Evolutionary conservation across 2,797 vertebrate species (phyloP), one percentile per base, ranked within the genome.

Genomic region (Gorsachius magnificus): DNA sequence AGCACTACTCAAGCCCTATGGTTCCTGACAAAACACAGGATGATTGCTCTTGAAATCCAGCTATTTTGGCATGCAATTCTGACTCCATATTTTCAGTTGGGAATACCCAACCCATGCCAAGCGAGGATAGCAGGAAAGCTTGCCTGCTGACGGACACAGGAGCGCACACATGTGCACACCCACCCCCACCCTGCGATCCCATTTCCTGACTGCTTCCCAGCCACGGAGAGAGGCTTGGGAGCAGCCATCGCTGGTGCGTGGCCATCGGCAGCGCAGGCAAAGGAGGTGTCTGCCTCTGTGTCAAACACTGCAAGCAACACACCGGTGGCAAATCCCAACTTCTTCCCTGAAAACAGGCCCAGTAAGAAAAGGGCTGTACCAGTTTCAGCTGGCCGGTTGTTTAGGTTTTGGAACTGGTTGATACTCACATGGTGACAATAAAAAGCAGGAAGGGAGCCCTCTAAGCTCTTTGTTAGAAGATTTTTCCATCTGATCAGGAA

Each of bases 81-180:
- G 41, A 60, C 35, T 89, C 15, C 5, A 0, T 15, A 24, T 53
- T 46, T 79, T 90, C 54, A 48, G 18, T 9, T 72, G 82, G 15
- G 43, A 88, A 90, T 33, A 77, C 12, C 41, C 16, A 64, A 84
- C 0, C 1, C 21, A 13, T 11, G 12, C 28, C 45, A 74, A 87
- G 33, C 1, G 31, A 90, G 48, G 31, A 84, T 10, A 76, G 45
- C 20, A 56, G 70, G 53, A 78, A 46, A 64, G 36, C 7, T 7
- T 60, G 11, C 35, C 38, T 53, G 31, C 51, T 76, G 77, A 79
- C 11, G 0, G 1, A 22, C 43, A 75, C 16, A 22, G 58, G 21
- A 31, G 26, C 3, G 4, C 11, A 53, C 29, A 41, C 3, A 19
- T 0, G 1, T 14, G 41, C 7, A 12, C 2, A 5, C 2, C 14